Conservation (phyloP, 2,113 vertebrate genomes). For the Eubucco bourcierii region DNA sequence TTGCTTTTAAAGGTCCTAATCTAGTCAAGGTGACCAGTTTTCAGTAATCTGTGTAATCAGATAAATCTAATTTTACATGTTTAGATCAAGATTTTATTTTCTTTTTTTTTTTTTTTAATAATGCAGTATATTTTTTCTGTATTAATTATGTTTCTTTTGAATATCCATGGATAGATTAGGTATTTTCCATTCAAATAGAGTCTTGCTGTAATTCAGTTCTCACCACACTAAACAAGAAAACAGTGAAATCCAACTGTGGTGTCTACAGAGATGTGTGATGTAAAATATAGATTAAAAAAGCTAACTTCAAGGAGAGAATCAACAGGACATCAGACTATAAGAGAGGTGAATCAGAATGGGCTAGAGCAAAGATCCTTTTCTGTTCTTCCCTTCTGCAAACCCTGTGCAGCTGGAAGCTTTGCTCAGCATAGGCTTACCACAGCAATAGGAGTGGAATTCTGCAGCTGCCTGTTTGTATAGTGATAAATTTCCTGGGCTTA, state of each 20-base stretch:
- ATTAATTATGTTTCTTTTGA: neutral
- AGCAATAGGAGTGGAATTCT: neutral
- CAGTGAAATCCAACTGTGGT: neutral
- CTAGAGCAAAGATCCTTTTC: neutral
- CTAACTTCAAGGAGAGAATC: neutral
- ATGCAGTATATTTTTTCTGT: neutral
- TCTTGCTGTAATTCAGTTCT: neutral
- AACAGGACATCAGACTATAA: neutral
- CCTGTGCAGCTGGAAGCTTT: neutral
- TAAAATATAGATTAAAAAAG: neutral
- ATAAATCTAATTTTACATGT: constrained; percentile 26
- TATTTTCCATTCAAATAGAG: neutral
- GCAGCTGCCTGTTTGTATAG: constrained; percentile 20
- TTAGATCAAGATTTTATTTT: neutral
- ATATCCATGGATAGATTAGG: neutral
- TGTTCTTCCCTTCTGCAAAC: neutral
- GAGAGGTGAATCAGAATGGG: neutral
- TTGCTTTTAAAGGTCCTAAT: constrained; percentile 62
- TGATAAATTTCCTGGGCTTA: constrained; percentile 17
- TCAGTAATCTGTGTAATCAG: constrained; percentile 2
- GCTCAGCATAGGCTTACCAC: neutral
- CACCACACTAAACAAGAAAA: neutral
- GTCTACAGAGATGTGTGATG: neutral
- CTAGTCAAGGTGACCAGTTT: constrained; percentile 32
- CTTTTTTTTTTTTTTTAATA: neutral